A percentile compares a stretch with the other conserved stretches of the same genome.
phyloP scores from a whole-genome alignment of 2,797 vertebrate species.

The Girardinus metallicus region DNA sequence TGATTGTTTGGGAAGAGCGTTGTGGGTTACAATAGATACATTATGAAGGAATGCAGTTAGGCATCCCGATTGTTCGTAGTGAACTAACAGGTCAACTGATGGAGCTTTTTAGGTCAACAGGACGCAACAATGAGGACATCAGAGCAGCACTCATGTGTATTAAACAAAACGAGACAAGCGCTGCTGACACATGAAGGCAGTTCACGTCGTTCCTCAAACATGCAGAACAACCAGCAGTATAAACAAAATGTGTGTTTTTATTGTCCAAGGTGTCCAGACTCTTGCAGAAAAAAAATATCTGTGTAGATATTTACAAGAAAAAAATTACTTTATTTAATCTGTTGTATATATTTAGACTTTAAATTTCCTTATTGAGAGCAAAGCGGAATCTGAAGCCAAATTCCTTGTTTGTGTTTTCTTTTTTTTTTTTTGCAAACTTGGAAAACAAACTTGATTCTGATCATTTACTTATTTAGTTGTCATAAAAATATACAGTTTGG shows the following conservation, averaged over 20 bases:
- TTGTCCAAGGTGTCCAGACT: neutral
- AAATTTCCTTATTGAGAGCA: too few relatives aligned
- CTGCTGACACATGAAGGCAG: too few relatives aligned
- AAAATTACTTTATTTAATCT: neutral
- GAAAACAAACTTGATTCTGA: too few relatives aligned
- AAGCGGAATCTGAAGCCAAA: too few relatives aligned
- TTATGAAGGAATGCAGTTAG: conserved; percentile 44
- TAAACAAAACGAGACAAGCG: neutral
- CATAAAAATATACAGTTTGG: neutral
- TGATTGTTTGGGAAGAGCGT: neutral
- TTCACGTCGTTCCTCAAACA: neutral
- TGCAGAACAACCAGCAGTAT: neutral
- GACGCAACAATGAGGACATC: neutral
- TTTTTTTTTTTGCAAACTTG: too few relatives aligned
- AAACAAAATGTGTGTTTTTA: neutral
- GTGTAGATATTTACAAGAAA: neutral
- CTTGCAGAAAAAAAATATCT: neutral
- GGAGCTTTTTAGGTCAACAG: conserved; percentile 4
- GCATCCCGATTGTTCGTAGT: neutral
- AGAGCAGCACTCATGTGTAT: neutral
- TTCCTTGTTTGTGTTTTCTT: too few relatives aligned
- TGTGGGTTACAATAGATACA: conserved; percentile 45
- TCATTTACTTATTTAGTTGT: too few relatives aligned
- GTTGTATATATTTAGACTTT: neutral
- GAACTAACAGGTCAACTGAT: conserved; percentile 12